phyloP scores from a whole-genome alignment of 2,888 invertebrate genomes.

The Trichogramma evanescens region DNA sequence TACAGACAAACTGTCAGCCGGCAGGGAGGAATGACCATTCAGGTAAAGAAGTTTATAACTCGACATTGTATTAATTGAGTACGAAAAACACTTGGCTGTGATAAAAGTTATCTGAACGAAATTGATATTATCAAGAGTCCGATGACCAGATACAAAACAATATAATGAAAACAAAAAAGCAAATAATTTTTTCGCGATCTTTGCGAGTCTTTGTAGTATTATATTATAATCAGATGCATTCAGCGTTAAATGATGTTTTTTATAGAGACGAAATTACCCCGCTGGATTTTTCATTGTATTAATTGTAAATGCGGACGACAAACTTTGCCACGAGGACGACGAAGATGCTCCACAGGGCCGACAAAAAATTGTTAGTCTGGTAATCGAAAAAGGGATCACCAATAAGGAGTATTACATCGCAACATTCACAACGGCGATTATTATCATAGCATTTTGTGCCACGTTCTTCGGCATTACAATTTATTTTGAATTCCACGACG shows the following conservation, averaged over 20 bases:
- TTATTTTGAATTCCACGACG: conserved; percentile 24
- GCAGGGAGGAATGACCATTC: conserved; percentile 69
- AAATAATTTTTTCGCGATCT: background rate
- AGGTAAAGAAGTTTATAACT: conserved; percentile 51
- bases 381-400: conserved; percentile 56
- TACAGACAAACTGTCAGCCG: conserved; percentile 70
- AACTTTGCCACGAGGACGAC: conserved; percentile 37
- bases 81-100: no score
- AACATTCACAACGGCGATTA: conserved; percentile 53
- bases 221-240: background rate
- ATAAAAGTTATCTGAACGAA: no score
- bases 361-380: conserved; percentile 49
- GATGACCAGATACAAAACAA: no score
- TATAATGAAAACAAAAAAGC: background rate
- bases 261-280: conserved; percentile 61
- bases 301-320: conserved; percentile 52
- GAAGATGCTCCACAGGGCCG: conserved; percentile 32
- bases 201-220: background rate
- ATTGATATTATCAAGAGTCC: no score
- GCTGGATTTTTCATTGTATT: conserved; percentile 73
- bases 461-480: conserved; percentile 42
- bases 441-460: conserved; percentile 55
- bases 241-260: background rate
- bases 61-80: no score
- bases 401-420: conserved; percentile 63